A percentile compares a stretch with the other conserved stretches of the same genome.
phyloP scores from a whole-genome alignment of 2,888 invertebrate species.

The Idaea straminata region DNA sequence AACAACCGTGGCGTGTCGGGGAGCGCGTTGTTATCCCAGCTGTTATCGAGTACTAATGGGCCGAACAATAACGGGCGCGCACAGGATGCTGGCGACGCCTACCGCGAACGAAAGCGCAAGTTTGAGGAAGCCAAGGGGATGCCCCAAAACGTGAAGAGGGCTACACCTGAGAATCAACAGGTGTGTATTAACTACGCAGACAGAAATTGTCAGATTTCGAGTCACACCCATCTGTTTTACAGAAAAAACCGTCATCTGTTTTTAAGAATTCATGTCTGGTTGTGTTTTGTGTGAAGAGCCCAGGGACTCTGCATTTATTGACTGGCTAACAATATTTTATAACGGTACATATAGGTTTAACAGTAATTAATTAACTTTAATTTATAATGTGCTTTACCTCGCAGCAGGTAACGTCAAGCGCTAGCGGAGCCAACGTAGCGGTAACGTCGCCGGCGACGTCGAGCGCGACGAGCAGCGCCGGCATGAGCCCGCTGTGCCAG shows the following conservation, averaged over 20 bases:
- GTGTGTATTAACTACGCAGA: constrained; percentile 32
- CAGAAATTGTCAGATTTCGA: too few relatives aligned
- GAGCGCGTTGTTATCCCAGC: constrained; percentile 79
- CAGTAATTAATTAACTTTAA: too few relatives aligned
- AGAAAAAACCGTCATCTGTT: too few relatives aligned
- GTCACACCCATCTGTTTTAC: too few relatives aligned
- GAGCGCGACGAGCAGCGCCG: constrained; percentile 51
- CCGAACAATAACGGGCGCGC: constrained; percentile 58
- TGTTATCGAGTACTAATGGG: constrained; percentile 63
- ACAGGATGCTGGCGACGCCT: constrained; percentile 56
- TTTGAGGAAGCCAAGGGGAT: constrained; percentile 80
- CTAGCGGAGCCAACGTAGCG: constrained; percentile 74
- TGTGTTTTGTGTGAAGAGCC: too few relatives aligned
- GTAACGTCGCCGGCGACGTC: constrained; percentile 56
- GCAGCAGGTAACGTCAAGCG: constrained; percentile 79
- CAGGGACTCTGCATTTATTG: too few relatives aligned
- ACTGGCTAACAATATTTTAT: too few relatives aligned
- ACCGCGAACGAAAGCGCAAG: constrained; percentile 69
- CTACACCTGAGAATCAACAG: constrained; percentile 75
- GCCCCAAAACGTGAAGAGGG: constrained; percentile 80
- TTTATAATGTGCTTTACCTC: too few relatives aligned
- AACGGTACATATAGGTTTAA: too few relatives aligned
- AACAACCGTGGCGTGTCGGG: constrained; percentile 51
- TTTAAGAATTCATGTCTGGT: too few relatives aligned
- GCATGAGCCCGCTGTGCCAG: constrained; percentile 86